Percentiles rank a stretch among this genome's conserved stretches.
Conservation (phyloP, 2,113 vertebrate species). For the Entomyzon cyanotis region DNA sequence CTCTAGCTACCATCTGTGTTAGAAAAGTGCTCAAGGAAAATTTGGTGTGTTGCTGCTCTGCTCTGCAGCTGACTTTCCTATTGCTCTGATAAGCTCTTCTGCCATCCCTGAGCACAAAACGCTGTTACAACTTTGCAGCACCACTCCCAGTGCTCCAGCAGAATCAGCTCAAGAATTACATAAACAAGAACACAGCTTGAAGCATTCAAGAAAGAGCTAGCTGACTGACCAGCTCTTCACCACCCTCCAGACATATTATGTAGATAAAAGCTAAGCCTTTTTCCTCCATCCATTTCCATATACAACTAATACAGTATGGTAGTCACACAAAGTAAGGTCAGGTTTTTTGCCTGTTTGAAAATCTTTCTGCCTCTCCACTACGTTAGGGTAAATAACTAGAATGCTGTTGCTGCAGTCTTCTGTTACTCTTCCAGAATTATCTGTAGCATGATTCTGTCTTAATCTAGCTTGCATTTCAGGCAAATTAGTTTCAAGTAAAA, state of each 20-base stretch:
- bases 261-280: background rate
- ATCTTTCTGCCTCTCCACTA: background rate
- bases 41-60: too few relatives aligned
- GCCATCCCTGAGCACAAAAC: background rate
- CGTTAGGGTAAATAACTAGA: background rate
- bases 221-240: background rate
- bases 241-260: background rate
- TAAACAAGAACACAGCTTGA: background rate
- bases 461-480: background rate
- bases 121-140: background rate
- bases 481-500: background rate
- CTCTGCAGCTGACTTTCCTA: background rate
- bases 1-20: background rate
- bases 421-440: background rate
- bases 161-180: background rate
- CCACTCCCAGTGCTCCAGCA: background rate
- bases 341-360: background rate
- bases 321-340: fast-evolving
- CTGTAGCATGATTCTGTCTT: background rate
- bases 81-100: background rate
- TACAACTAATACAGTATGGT: background rate
- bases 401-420: background rate
- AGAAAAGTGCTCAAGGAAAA: background rate
- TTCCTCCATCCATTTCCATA: background rate
- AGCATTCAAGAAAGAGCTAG: background rate